Base-by-base conservation (phyloP, 1,140 invertebrate genomes). In the Procambarus virginalis region DNA sequence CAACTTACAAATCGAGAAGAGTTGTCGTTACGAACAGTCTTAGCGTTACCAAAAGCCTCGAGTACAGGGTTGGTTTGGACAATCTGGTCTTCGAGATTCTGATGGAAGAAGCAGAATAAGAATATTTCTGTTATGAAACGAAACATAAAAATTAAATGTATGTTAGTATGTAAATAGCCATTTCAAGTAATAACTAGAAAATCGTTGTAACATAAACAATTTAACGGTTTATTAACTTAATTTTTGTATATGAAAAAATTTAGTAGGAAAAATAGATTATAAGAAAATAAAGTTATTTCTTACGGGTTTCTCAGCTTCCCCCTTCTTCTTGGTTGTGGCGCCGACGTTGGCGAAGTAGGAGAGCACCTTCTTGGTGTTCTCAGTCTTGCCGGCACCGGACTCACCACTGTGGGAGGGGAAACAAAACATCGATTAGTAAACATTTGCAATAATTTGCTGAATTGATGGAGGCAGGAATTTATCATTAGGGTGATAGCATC, bases 341-440 rank as follows among this genome's bases (percentile, higher is more conserved):
- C 82, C 84, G 73, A 86, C 84, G 93, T 97, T 97, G 94, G 98
- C 98, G 95, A 99, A 99, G 96, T 99, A 99, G 93, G 97, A 97
- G 95, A 99, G 99, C 96, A 99, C 98, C 95, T 99, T 99, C 96
- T 99, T 99, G 96, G 98, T 99, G 96, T 99, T 99, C 95, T 99
- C 98, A 96, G 98, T 99, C 95, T 99, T 99, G 95, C 98, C 98
- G 94, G 98, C 98, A 96, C 98, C 98, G 96, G 98, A 99, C 95
- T 99, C 98, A 94, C 98, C 98, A 95, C 97, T 98, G 95, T 93
- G 86, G 77, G 84, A 98, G 99, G 94, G n/a, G 58, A 77, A 14
- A 70, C 3, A 45, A 34, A 34, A 34, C 34, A 34, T 9, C n/a
- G 20, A 45, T n/a, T 75, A 75, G 55, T 58, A 58, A 58, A 14